A percentile compares a stretch with the other conserved stretches of the same genome.
These are phyloP conservation scores for Rhagoletis zephyria DNA, from an alignment of 1,140 invertebrate genomes.

Conservation along the genomic window DNA sequence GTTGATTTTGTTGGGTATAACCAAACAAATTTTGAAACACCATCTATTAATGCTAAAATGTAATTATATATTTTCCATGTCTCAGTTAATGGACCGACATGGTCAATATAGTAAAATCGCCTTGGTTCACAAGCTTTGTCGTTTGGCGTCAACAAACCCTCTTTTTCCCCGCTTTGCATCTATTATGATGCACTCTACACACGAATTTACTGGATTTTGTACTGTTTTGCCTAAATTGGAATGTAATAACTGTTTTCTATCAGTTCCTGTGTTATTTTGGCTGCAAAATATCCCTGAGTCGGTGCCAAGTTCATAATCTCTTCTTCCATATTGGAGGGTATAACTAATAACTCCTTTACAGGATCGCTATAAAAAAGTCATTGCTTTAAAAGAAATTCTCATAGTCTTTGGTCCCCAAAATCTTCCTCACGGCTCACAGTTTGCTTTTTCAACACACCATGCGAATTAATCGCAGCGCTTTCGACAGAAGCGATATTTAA, in stretches of 20 bases:
- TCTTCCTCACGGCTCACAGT: not conserved
- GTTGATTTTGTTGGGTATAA: no score
- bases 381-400: not conserved
- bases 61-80: no score
- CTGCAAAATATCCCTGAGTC: not conserved
- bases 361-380: conserved; percentile 1
- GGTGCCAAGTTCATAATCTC: conserved; percentile 31
- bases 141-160: no score
- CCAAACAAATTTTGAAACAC: no score
- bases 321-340: conserved; percentile 31
- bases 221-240: not conserved
- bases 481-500: no score
- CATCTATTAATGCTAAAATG: no score
- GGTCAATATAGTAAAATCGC: no score
- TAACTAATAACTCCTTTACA: not conserved
- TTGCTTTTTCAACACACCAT: no score
- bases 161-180: not conserved
- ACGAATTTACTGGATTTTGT: conserved; percentile 3
- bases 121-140: no score
- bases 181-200: conserved; percentile 53
- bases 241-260: not conserved
- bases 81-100: no score
- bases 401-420: not conserved
- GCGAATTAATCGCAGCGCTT: no score
- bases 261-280: not conserved